Base-by-base conservation (phyloP, 2,888 invertebrate genomes). In the Ichneumon xanthorius region DNA sequence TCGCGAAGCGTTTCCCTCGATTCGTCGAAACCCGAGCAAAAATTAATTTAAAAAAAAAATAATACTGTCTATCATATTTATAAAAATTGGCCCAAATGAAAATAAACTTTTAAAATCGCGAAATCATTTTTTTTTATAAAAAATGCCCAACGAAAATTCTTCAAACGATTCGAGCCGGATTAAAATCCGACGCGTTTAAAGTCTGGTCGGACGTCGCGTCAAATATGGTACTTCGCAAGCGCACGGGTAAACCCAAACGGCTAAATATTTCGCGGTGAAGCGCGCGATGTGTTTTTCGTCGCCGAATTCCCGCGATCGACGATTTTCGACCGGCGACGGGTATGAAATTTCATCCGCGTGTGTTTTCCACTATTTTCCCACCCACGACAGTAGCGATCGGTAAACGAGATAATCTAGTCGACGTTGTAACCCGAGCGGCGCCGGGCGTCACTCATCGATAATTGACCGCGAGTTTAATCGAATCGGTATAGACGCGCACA, bases 381-480 rank as follows among this genome's bases (percentile, higher is more conserved):
- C 3, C 45, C 45, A n/a, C 63, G 19, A 76, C 53, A 82, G 63
- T 71, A 37, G 63, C 26, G 50, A 22, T n/a, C 63, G 70, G 14
- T n/a, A 55, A 37, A 77, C 55, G 50, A 53, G 61, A 71, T 76
- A 76, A 82, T n/a, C 53, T 50, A 61, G 63, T 76, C n/a, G 30
- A 70, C 61, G 48, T 75, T 45, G 45, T 68, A 80, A 72, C 63
- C 22, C 11, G 63, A 72, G 50, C 14, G 30, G 16, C 16, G 61
- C 50, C 19, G n/a, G 6, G 48, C 55, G 53, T 71, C 79, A 63
- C 22, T 63, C 50, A 16, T 80, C 71, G 79, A 71, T 80, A 80
- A 80, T 80, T 63, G 63, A 80, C 71, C 71, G 63, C 61, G 6
- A 68, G 33, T 71, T 75, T 63, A 76, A 84, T 76, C 45, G 55